Base-by-base conservation (phyloP, 2,113 vertebrate species). In the Lepus timidus region DNA sequence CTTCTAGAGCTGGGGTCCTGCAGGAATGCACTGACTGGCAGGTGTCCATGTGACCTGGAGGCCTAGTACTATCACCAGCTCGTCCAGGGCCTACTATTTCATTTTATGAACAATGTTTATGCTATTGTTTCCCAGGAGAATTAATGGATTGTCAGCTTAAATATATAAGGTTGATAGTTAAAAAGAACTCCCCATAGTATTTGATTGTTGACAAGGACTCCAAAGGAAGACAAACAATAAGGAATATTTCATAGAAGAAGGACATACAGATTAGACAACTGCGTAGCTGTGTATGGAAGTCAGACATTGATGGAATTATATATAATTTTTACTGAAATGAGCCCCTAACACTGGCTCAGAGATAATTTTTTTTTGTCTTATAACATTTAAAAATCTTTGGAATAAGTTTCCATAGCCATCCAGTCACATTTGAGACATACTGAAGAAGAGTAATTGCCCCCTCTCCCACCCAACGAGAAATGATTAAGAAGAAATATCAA, bases 251-350 rank as follows among this genome's bases (percentile, higher is more conserved):
- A 20, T 19, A 58, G 36, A 88, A 85, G 11, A 88, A 87, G 31
- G 49, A 0, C 22, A 67, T 36, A 52, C 51, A 67, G 12, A 33
- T 4, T 76, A 92, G 74, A 74, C 62, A 74, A 52, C 3, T 10
- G 22, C 31, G 68, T 6, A 29, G 14, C 64, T 76, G 22, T 39
- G 19, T 80, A 23, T 11, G 22, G 17, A 51, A 58, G 74, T 82
- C 31, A 82, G 64, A 79, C 9, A 22, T 0, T 36, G 44, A 65
- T 3, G 76, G 25, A 29, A 27, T 78, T 36, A 52, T 64, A 13
- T 78, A n/a, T 61, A n/a, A 49, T 62, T 94, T 90, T 80, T 27
- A 16, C 39, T 74, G 29, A 88, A 93, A 64, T 39, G 61, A 83
- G 51, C 10, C 31, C 62, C 65, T 84, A 73, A 70, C n/a, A 52